Base-by-base conservation (phyloP, 92 coral and sea anemone genomes). In the Phenganax marumi region DNA sequence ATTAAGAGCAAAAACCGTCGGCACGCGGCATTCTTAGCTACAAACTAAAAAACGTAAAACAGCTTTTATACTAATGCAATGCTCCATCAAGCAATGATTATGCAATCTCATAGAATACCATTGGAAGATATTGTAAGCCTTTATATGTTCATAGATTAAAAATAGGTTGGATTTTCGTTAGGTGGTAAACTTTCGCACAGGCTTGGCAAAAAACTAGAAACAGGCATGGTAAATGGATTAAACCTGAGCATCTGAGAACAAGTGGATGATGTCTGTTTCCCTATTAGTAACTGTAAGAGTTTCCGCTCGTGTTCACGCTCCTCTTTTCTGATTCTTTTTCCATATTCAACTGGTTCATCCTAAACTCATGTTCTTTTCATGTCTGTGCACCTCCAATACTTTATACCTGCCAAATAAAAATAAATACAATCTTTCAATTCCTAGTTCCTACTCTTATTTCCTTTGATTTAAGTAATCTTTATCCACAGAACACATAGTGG, bases 291-390 rank as follows among this genome's bases (percentile, higher is more conserved):
- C 12, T 14, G 63, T 14, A 56, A 11, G 18, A 56, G 5, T n/a
- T 14, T 11, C 16, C 7, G 18, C 63, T 56, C 5, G 0, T 56
- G 63, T 56, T 66, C 47, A 16, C 72, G 12, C 25, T 66, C 72
- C n/a, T 66, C 72, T 66, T 66, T 66, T 16, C 72, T 66, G 39
- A 66, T 66, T 66, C 72, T 66, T 66, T 66, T 66, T 66, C 47
- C 12, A 66, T 16, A 43, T 66, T 66, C 22, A 66, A 8, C 25
- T 66, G 72, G 9, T 66, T 12, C 50, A 66, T 66, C n/a, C 39
- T 66, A 66, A 66, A 66, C 8, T 66, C 72, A 66, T 66, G 72
- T 21, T 66, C 72, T n/a, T 66, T 18, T 13, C 72, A 24, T 5
- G 21, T 21, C 72, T 66, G 10, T 66, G 72, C 50, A 9, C 19